These are phyloP conservation scores for Orchesella cincta DNA, from an alignment of 1,140 invertebrate genomes.

Conservation along the genomic window DNA sequence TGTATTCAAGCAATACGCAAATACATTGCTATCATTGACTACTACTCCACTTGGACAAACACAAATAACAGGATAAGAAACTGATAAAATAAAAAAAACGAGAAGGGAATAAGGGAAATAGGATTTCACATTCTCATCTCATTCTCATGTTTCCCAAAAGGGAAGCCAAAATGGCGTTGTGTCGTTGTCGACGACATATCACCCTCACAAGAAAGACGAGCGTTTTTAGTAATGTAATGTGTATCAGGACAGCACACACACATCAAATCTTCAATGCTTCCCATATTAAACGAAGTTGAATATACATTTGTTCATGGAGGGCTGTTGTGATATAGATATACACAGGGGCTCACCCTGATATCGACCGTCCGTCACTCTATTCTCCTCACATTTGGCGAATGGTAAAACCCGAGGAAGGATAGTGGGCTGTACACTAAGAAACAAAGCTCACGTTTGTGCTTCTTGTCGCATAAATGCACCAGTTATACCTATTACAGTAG, in stretches of 20 bases:
- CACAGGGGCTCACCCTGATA: conserved; percentile 41
- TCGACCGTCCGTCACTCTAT: conserved; percentile 44
- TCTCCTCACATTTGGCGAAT: conserved; percentile 22
- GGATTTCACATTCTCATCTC: neutral
- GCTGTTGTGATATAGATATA: neutral
- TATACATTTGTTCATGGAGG: no score
- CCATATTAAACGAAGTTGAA: neutral
- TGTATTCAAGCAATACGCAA: no score
- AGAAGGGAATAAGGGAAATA: conserved; percentile 9
- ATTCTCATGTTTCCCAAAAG: conserved; percentile 15
- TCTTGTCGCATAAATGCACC: no score
- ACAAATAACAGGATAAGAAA: no score
- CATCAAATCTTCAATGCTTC: neutral
- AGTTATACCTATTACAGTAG: no score
- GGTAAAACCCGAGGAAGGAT: neutral
- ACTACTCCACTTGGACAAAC: neutral
- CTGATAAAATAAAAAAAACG: conserved; percentile 14
- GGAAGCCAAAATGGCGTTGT: conserved; percentile 1
- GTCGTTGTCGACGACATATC: neutral
- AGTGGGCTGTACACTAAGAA: neutral
- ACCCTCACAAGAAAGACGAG: neutral
- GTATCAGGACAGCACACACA: neutral
- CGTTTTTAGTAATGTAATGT: neutral
- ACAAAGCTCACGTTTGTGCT: neutral
- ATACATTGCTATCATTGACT: neutral